Evolutionary conservation across 2,888 invertebrate genomes (phyloP).

Genomic region (Pterostichus madidus): DNA sequence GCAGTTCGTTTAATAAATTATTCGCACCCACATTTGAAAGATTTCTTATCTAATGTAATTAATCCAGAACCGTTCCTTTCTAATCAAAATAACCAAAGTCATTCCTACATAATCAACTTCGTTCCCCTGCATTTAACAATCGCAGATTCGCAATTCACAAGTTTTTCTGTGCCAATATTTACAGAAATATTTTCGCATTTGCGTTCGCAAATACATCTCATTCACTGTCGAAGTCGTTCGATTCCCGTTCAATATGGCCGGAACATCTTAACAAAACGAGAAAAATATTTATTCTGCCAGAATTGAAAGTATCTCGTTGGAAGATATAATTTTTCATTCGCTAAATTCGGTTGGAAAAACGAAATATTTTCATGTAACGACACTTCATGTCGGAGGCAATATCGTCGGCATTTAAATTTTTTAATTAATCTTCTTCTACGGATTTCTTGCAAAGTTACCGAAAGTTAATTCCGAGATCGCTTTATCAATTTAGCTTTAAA

Average conservation of each 20-base stretch:
- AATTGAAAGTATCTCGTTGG: background rate
- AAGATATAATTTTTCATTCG: constrained; percentile 7
- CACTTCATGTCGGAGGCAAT: background rate
- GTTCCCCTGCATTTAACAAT: background rate
- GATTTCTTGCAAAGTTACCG: background rate
- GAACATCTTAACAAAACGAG: constrained; percentile 6
- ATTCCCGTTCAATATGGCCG: background rate
- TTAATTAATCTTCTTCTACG: constrained; percentile 16
- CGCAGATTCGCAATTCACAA: background rate
- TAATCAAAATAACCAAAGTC: too few species aligned
- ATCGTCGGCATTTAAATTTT: constrained; percentile 8
- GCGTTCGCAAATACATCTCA: background rate
- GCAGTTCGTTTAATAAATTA: too few species aligned
- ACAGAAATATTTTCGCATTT: constrained; percentile 8
- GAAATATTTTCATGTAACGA: background rate
- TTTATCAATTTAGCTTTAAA: constrained; percentile 37
- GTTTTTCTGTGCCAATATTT: constrained; percentile 8
- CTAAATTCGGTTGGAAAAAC: background rate
- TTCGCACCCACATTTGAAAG: too few species aligned
- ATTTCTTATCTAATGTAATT: too few species aligned
- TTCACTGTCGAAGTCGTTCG: background rate
- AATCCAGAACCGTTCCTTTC: too few species aligned
- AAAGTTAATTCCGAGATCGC: background rate
- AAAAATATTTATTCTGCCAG: constrained; percentile 6
- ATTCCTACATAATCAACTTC: background rate